phyloP scores from a whole-genome alignment of 1,140 invertebrate genomes.

The Meloidogyne hapla region DNA sequence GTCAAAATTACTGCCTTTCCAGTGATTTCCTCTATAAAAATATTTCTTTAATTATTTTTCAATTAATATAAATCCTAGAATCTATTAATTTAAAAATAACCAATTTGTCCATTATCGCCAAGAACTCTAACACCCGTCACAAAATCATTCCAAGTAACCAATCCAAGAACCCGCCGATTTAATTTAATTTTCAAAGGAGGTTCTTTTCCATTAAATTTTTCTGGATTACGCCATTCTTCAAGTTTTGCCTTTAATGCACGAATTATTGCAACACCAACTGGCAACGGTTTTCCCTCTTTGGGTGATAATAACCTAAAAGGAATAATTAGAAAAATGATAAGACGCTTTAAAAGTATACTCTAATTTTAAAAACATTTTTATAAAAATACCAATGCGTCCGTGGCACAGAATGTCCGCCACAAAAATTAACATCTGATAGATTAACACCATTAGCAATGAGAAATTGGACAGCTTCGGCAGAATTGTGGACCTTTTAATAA shows the following conservation, averaged over 20 bases:
- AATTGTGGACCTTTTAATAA: conserved; percentile 55
- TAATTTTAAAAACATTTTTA: too few relatives aligned
- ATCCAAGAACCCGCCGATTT: conserved; percentile 52
- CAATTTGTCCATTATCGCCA: conserved; percentile 38
- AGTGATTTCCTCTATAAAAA: conserved; percentile 31
- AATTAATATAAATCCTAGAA: background rate
- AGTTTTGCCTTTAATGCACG: conserved; percentile 53
- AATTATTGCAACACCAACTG: conserved; percentile 64
- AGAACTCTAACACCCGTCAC: conserved; percentile 52
- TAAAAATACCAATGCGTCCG: conserved; percentile 63
- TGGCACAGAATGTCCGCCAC: conserved; percentile 64
- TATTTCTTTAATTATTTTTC: background rate
- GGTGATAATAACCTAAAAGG: conserved; percentile 59
- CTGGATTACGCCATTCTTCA: conserved; percentile 44
- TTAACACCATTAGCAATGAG: conserved; percentile 57
- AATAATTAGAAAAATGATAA: conserved; percentile 17
- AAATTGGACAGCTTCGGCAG: conserved; percentile 57
- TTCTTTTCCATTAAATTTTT: conserved; percentile 16
- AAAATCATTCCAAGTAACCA: conserved; percentile 62
- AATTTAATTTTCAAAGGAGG: conserved; percentile 36
- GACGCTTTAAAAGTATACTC: too few relatives aligned
- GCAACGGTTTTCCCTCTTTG: conserved; percentile 64
- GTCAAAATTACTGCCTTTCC: conserved; percentile 63
- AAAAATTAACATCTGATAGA: conserved; percentile 63
- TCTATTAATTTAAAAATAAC: background rate